Evolutionary conservation across 2,888 invertebrate species (phyloP).

Genomic region (Elegia similella): DNA sequence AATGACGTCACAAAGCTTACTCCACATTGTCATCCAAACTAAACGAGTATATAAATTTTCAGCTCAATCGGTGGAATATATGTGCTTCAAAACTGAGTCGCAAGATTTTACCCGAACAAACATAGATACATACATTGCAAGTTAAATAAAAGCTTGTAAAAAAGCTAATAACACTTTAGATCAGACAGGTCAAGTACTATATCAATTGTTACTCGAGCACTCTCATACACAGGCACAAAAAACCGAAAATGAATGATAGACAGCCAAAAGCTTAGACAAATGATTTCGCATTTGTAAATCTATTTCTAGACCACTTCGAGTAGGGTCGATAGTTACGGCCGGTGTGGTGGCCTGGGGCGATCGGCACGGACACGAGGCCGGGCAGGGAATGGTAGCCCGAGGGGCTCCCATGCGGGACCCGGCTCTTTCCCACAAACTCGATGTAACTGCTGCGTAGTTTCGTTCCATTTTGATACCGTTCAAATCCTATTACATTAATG

Average conservation of each 20-base stretch:
- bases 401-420: slow-evolving; percentile 59
- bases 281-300: slow-evolving; percentile 7
- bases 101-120: no score
- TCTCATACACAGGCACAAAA: background rate
- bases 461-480: slow-evolving; percentile 19
- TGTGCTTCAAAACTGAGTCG: no score
- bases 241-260: slow-evolving; percentile 4
- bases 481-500: slow-evolving; percentile 19
- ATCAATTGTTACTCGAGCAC: background rate
- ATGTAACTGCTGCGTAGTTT: slow-evolving; percentile 38
- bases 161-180: background rate
- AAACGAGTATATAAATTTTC: no score
- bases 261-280: slow-evolving; percentile 10
- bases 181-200: background rate
- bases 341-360: slow-evolving; percentile 55
- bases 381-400: slow-evolving; percentile 61
- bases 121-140: no score
- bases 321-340: slow-evolving; percentile 50
- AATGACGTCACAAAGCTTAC: no score
- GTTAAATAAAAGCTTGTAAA: no score
- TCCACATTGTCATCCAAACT: no score
- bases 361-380: slow-evolving; percentile 45
- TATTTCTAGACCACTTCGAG: slow-evolving; percentile 17
- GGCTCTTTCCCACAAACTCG: slow-evolving; percentile 64
- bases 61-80: no score